Percentiles rank a stretch among this genome's conserved stretches.
phyloP scores from a whole-genome alignment of 1,140 invertebrate species.

The Drosophila truncata region DNA sequence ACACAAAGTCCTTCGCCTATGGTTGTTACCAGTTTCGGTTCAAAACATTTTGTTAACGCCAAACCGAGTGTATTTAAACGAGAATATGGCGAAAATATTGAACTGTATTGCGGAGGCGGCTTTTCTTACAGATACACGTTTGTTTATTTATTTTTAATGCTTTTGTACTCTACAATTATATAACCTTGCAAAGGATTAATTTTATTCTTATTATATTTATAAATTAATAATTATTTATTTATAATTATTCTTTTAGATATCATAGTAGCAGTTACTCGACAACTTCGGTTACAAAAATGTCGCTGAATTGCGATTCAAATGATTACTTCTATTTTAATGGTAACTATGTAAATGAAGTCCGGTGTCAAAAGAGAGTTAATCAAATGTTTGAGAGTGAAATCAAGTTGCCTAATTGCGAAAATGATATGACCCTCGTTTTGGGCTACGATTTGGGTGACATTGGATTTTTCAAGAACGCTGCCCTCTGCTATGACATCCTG shows the following conservation, averaged over 20 bases:
- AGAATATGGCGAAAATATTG: not conserved
- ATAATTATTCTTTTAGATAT: not conserved
- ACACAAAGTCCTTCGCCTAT: not conserved
- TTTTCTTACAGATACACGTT: not conserved
- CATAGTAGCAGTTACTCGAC: not conserved
- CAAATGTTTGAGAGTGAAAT: constrained; percentile 39
- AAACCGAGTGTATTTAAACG: not conserved
- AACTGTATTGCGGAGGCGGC: constrained; percentile 13
- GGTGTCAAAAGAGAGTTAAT: not conserved
- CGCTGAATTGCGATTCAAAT: not conserved
- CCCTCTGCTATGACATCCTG: constrained; percentile 45
- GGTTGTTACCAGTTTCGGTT: not conserved
- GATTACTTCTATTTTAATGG: accelerated
- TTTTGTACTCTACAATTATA: too few relatives aligned
- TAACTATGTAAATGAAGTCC: accelerated
- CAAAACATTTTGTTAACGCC: not conserved
- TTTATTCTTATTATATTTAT: too few relatives aligned
- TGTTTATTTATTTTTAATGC: not conserved
- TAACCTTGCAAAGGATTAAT: not conserved
- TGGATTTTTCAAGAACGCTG: constrained; percentile 25
- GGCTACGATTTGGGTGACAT: constrained; percentile 1
- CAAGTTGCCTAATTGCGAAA: constrained; percentile 25
- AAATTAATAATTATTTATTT: too few relatives aligned
- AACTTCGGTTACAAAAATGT: not conserved
- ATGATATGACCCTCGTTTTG: constrained; percentile 46